Base-by-base conservation (phyloP, 2,113 vertebrate species). In the Lamprotornis superbus region DNA sequence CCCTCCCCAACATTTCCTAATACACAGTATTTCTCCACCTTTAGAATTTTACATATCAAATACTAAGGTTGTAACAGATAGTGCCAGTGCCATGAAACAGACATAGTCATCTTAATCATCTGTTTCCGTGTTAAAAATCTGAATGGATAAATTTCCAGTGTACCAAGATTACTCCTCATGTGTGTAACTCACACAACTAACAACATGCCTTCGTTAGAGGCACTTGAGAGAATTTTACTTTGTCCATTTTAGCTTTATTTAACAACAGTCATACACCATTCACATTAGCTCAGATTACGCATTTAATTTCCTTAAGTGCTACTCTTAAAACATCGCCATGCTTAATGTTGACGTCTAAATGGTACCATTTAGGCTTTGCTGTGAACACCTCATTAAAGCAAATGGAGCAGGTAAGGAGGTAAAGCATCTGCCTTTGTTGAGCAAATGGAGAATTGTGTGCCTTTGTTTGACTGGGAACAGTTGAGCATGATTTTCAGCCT, bases 271-370 rank as follows among this genome's bases (percentile, higher is more conserved):
- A 77, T 85, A 90, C 79, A 74, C 86, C n/a, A n/a, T 44, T 83
- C 90, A 77, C 90, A 75, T 96, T 95, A 95, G 75, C 82, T 94
- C 90, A 59, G 94, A 94, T 95, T 95, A 95, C 83, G 5, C 95
- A 96, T 96, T 97, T 97, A 88, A 96, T 97, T 96, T 96, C 85
- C 85, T 92, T 93, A 96, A 96, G 76, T 93, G 93, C 88, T 95
- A 77, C 88, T 78, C 76, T 81, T 96, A 90, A 95, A 93, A 94
- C 87, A 94, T 83, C 10, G 1, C 56, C 88, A 80, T 83, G 87
- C 85, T 93, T 92, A 95, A 96, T 59, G 87, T 74, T 86, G 92
- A 77, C 35, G 64, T 88, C 79, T 96, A 94, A 97, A 97, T 90
- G 88, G 85, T 68, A 56, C 88, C 94, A 83, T 92, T 94, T 92